Base-by-base conservation (phyloP, 2,113 vertebrate species). In the Notiomystis cincta region DNA sequence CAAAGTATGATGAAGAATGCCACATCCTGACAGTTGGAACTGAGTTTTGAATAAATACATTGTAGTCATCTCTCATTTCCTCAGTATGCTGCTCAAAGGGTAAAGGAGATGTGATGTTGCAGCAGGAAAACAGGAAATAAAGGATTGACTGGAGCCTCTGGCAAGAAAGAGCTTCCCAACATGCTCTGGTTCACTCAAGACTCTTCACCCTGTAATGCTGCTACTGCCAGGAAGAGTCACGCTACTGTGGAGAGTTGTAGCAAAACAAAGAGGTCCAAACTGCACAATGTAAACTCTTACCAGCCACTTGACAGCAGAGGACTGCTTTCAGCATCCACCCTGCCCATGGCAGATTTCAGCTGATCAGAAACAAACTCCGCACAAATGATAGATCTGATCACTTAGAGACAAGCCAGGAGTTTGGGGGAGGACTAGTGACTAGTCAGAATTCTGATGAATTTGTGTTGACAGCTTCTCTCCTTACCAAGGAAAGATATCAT, bases 161-260 rank as follows among this genome's bases (percentile, higher is more conserved):
- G 31, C 24, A 58, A 42, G 51, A 30, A 22, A 6, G 21, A 87
- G 44, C 10, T 86, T 83, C 47, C 56, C 51, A 70, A 16, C 0
- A 0, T 0, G 2, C 16, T 86, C 71, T n/a, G 31, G 20, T 22
- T 84, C 57, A 47, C 6, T 1, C 47, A 33, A 53, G 23, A 15
- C 28, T 45, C 30, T 33, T 48, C 22, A 87, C 11, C 25, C 37
- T 56, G 13, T 2, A 13, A 54, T 9, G 27, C 15, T 69, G 54
- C 86, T 40, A 8, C 20, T 42, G 71, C 44, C 78, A 75, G 42
- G 25, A 66, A 70, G 42, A n/a, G 37, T n/a, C 51, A 67, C 0
- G 0, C 28, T 44, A 2, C 80, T 23, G 3, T 2, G 7, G 23
- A 78, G 45, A 82, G 40, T 0, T 75, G 54, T n/a, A 57, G 51